Conservation (phyloP, 1,140 invertebrate genomes). For the Onthophagus taurus region DNA sequence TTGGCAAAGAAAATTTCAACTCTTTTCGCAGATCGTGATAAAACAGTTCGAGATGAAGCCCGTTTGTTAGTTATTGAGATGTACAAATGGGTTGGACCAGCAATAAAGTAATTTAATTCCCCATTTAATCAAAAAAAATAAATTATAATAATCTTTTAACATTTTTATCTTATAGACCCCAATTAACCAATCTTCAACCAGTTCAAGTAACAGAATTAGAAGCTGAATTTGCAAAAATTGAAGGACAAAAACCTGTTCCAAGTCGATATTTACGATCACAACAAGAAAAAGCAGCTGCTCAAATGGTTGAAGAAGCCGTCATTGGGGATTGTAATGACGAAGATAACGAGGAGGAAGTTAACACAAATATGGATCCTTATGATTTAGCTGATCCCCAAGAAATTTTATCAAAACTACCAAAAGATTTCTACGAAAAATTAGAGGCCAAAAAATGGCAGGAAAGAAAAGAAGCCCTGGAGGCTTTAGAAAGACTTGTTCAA, state of each 20-base stretch:
- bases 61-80: constrained; percentile 85
- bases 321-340: constrained; percentile 34
- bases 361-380: constrained; percentile 66
- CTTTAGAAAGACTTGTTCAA: constrained; percentile 66
- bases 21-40: constrained; percentile 85
- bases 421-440: constrained; percentile 92
- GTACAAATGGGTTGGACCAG: constrained; percentile 54
- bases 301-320: constrained; percentile 42
- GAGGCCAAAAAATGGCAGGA: constrained; percentile 98
- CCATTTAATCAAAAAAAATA: background rate
- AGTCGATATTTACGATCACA: constrained; percentile 80
- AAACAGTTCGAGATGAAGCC: constrained; percentile 82
- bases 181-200: constrained; percentile 77
- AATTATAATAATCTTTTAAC: background rate
- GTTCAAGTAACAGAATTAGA: constrained; percentile 84
- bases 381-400: constrained; percentile 88
- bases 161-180: constrained; percentile 51
- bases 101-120: constrained; percentile 23
- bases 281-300: constrained; percentile 64
- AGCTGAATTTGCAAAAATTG: constrained; percentile 74
- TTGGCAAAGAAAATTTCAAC: constrained; percentile 78
- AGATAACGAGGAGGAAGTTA: constrained; percentile 16
- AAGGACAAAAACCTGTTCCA: constrained; percentile 61
- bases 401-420: constrained; percentile 84
- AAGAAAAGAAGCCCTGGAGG: constrained; percentile 82